Conservation (phyloP, 2,888 invertebrate species). For the Sceliomorpha sp. region DNA sequence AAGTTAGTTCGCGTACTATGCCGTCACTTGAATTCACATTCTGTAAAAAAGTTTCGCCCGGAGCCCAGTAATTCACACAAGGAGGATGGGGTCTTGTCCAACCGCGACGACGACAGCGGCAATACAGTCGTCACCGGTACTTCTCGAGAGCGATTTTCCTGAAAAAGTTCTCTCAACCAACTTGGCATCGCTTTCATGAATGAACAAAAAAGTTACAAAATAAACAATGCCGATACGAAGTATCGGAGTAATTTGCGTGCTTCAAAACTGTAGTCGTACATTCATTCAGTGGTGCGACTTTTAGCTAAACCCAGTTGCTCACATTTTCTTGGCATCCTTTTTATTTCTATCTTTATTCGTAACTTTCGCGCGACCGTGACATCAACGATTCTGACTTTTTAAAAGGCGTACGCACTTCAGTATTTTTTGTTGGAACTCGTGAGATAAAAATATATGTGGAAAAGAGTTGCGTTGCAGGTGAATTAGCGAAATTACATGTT, state of each 20-base stretch:
- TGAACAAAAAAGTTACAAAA: constrained; percentile 14
- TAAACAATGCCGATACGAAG: constrained; percentile 14
- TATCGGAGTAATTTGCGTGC: constrained; percentile 14
- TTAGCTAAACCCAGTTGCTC: constrained; percentile 2
- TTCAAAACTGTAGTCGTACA: constrained; percentile 10
- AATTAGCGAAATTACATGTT: no score
- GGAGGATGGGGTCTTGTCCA: not conserved
- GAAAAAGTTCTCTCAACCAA: constrained; percentile 3
- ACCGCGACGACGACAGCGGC: not conserved
- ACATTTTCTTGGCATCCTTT: not conserved
- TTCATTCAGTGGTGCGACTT: constrained; percentile 7
- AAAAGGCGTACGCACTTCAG: not conserved
- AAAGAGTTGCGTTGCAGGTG: not conserved
- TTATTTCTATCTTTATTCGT: not conserved
- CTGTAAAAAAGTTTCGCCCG: constrained; percentile 10
- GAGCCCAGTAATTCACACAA: constrained; percentile 9
- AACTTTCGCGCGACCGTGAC: not conserved
- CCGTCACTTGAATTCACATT: not conserved
- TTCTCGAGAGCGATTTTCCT: constrained; percentile 10
- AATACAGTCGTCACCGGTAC: constrained; percentile 6
- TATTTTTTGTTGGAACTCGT: no score
- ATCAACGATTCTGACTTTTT: constrained; percentile 6
- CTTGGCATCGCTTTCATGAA: constrained; percentile 12
- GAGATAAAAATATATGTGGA: no score
- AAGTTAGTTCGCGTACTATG: not conserved